Evolutionary conservation across 2,113 vertebrate species (phyloP).

Genomic region (Orthochromis malagaraziensis): DNA sequence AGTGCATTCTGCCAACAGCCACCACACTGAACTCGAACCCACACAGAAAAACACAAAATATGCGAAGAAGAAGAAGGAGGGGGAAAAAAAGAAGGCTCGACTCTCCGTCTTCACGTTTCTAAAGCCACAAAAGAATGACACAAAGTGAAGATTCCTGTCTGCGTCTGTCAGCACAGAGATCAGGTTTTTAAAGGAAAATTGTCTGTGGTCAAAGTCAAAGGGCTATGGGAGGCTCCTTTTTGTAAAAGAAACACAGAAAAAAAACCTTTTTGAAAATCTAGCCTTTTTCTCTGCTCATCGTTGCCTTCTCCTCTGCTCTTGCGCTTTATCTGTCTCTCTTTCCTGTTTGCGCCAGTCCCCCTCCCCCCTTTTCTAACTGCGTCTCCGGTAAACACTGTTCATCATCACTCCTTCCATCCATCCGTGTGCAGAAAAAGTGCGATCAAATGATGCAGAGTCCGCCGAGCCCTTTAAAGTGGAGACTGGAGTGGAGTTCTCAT

Average conservation of each 20-base stretch:
- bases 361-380: not conserved
- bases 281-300: constrained; percentile 67
- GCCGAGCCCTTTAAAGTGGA: constrained; percentile 65
- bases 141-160: constrained; percentile 38
- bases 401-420: constrained; percentile 2
- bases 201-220: constrained; percentile 65
- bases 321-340: constrained; percentile 32
- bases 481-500: constrained; percentile 35
- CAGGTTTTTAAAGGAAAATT: constrained; percentile 28
- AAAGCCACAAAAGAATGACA: constrained; percentile 20
- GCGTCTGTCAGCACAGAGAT: constrained; percentile 26
- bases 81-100: not conserved
- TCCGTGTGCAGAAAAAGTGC: constrained; percentile 28
- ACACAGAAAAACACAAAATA: not conserved
- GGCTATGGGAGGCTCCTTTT: constrained; percentile 67
- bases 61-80: not conserved
- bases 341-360: constrained; percentile 1
- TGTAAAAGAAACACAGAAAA: constrained; percentile 13
- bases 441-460: constrained; percentile 47
- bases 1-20: constrained; percentile 52
- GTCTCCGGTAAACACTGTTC: not conserved
- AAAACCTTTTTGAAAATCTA: constrained; percentile 47
- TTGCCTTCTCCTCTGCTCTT: constrained; percentile 68
- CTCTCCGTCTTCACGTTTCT: constrained; percentile 15
- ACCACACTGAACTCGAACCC: constrained; percentile 23